Evolutionary conservation across 2,797 vertebrate species (phyloP), one percentile per base, ranked within the genome.

Genomic region (Botia almorhae): DNA sequence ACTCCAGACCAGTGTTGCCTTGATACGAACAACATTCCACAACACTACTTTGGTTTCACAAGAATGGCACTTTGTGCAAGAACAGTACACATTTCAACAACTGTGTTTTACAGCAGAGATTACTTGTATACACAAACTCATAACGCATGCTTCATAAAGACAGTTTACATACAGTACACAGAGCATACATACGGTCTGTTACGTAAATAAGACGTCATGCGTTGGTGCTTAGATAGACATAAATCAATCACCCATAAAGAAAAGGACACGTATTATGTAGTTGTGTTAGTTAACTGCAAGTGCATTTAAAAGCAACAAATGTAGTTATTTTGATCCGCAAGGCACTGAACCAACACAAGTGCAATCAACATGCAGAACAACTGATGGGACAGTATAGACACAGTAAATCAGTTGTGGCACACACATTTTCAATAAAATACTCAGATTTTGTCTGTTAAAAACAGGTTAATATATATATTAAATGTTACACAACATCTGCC

Each of bases 21-120:
- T 43, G 3, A 61, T 77, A 48, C 33, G 2, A 79, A 75, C 75
- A 65, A 75, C 75, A 65, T 63, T 65, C 36, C 65, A 39, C 51
- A 63, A 67, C 51, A 76, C 53, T 26, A 80, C 78, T 83, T 83
- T 83, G 82, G 82, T 82, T 74, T 83, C 63, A 68, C 63, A 33
- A 67, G 48, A 78, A 69, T 76, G 76, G 76, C 76, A 78, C 58
- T 80, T 83, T 72, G 78, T 80, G 78, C 71, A 58, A 68, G 7
- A 23, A 80, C 70, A 26, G 46, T 16, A 80, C 33, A 61, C 71
- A 17, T 55, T 55, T 65, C 8, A 65, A 79, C 53, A 68, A 70
- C 64, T 56, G 39, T 65, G 61, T 69, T 73, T 76, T 69, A 76
- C 80, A 81, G 67, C 65, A 56, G 71, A 69, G 67, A 43, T 33